phyloP scores from a whole-genome alignment of 2,888 invertebrate species.

The Elegia similella region DNA sequence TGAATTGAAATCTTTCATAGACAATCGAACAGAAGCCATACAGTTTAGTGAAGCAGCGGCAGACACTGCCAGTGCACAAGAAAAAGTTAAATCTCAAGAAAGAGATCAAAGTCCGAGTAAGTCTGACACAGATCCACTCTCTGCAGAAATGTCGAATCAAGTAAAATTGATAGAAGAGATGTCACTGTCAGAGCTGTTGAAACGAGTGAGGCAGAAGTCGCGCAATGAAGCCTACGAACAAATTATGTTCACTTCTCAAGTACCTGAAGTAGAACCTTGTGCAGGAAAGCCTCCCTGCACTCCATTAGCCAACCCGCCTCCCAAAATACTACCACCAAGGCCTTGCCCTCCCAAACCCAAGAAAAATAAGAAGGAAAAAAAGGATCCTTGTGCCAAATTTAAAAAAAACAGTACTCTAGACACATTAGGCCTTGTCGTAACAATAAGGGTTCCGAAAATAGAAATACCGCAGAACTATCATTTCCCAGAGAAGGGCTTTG shows the following conservation, averaged over 20 bases:
- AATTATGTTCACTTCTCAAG: not conserved
- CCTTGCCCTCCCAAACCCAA: not conserved
- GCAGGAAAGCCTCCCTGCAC: not conserved
- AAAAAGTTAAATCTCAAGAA: too few relatives aligned
- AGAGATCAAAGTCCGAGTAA: too few relatives aligned
- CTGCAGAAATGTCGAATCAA: not conserved
- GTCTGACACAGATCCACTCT: not conserved
- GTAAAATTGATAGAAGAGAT: not conserved
- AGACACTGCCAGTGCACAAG: too few relatives aligned
- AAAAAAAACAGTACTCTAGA: not conserved
- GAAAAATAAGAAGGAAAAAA: not conserved
- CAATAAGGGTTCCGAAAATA: not conserved
- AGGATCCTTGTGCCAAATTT: not conserved
- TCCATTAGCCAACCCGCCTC: not conserved
- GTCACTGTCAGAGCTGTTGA: slow-evolving; percentile 3
- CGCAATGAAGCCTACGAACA: not conserved
- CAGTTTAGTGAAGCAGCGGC: too few relatives aligned
- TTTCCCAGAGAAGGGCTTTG: not conserved
- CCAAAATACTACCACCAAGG: not conserved
- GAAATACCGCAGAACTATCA: not conserved
- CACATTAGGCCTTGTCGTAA: not conserved
- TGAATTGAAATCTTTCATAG: too few relatives aligned
- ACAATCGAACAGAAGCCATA: not conserved
- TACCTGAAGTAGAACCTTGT: not conserved
- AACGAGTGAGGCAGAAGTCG: not conserved